Conservation (phyloP, 2,888 invertebrate species). For the Rhagium mordax region DNA sequence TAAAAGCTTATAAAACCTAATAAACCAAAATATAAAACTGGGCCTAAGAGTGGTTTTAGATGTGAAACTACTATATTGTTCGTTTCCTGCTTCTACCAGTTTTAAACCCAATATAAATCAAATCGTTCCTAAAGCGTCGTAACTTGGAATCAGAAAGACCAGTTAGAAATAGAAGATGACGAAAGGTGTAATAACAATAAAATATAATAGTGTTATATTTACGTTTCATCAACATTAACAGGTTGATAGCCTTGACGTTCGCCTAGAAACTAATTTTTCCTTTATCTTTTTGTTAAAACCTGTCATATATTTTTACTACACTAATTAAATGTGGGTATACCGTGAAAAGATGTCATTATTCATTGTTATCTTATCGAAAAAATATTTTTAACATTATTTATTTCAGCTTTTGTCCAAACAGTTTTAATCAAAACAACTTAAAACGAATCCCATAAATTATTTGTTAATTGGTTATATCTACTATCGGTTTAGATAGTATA, state of each 20-base stretch:
- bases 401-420: neutral
- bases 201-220: constrained; percentile 9
- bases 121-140: neutral
- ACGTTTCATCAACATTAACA: neutral
- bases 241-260: neutral
- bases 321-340: neutral
- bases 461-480: neutral
- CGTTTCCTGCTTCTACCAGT: constrained; percentile 19
- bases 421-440: neutral
- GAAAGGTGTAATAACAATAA: constrained; percentile 8
- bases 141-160: neutral
- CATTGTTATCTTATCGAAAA: neutral
- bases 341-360: neutral
- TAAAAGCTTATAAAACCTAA: constrained; percentile 18
- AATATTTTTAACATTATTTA: neutral
- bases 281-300: neutral
- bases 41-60: constrained; percentile 14
- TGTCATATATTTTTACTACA: neutral
- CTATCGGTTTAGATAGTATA: neutral
- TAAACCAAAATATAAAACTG: constrained; percentile 15
- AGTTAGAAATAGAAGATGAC: neutral
- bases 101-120: constrained; percentile 12
- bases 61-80: neutral
- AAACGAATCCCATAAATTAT: neutral
- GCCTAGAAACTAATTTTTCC: neutral